Conservation (phyloP, 2,797 vertebrate genomes). For the Numenius phaeopus region DNA sequence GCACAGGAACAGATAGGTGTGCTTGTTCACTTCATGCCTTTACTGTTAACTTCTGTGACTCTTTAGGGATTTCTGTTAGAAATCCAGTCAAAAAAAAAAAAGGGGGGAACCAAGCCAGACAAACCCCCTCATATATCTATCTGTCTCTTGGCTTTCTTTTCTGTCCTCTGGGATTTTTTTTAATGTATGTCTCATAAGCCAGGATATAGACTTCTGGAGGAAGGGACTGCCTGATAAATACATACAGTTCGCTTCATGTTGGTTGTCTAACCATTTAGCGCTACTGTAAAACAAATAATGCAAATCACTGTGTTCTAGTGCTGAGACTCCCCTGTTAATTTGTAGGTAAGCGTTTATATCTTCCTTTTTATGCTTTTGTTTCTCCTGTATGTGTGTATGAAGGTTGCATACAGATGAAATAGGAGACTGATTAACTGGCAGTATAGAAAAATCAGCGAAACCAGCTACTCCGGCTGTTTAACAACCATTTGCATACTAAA, state of each 20-base stretch:
- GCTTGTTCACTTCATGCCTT: background rate
- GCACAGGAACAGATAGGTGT: background rate
- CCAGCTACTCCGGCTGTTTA: constrained; percentile 28
- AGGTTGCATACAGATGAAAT: constrained; percentile 45
- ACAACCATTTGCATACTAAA: constrained; percentile 38
- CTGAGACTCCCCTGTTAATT: background rate
- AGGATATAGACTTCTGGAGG: background rate
- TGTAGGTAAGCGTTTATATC: background rate
- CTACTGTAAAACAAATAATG: background rate
- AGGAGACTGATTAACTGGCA: constrained; percentile 18
- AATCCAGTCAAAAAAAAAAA: background rate
- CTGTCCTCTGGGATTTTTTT: constrained; percentile 23
- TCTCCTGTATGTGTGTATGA: background rate
- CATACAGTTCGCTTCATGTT: background rate
- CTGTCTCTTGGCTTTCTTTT: constrained; percentile 26
- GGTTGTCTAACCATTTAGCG: background rate
- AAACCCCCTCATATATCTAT: background rate
- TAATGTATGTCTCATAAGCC: constrained; percentile 11
- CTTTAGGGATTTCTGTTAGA: background rate
- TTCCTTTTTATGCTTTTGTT: background rate
- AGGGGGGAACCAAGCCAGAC: background rate
- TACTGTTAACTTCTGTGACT: background rate
- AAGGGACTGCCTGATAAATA: background rate
- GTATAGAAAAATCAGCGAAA: constrained; percentile 27
- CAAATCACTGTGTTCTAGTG: background rate